Base-by-base conservation (phyloP, 2,113 vertebrate genomes). In the Neolamprologus devosi region DNA sequence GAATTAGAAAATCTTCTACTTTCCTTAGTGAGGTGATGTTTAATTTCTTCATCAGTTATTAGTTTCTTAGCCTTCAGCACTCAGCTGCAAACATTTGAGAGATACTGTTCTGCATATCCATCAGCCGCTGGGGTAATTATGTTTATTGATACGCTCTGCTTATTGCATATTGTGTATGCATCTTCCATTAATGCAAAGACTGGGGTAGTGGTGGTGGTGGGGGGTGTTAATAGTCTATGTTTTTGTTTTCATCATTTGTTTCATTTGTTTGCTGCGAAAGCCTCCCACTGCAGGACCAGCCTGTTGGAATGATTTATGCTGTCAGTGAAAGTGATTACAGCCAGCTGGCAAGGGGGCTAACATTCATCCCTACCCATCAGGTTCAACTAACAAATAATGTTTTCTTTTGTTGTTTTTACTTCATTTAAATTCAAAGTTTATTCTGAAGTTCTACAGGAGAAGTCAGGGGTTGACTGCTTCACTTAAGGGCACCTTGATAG, bases 11-110 rank as follows among this genome's bases (percentile, higher is more conserved):
- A 51, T 65, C 19, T 51, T 87, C 54, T 85, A 75, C 54, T 87
- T 82, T 53, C 87, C 83, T 37, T 10, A 53, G 78, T 75, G 81
- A 83, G 75, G 54, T 13, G 9, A 26, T 28, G 89, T 87, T 94
- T 88, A 86, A 90, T 91, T 78, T 93, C 68, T 85, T 88, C 68
- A 92, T 92, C 84, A 89, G 93, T 94, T 91, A 94, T 95, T 93
- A 90, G 84, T 87, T 93, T 84, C 63, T 53, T 30, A 21, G 81
- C 91, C 88, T 55, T 79, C 21, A 19, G 92, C 85, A 80, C 73
- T 88, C 70, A 68, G 78, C 81, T 55, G 26, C 68, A 88, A 90
- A 87, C 90, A 60, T 87, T 16, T 78, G 73, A 78, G 86, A 80
- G 73, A n/a, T 82, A 65, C 81, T 81, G 78, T 40, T 90, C 47